Evolutionary conservation across 2,113 vertebrate species (phyloP), one percentile per base, ranked within the genome.

Genomic region (Potamarius usumacintae): DNA sequence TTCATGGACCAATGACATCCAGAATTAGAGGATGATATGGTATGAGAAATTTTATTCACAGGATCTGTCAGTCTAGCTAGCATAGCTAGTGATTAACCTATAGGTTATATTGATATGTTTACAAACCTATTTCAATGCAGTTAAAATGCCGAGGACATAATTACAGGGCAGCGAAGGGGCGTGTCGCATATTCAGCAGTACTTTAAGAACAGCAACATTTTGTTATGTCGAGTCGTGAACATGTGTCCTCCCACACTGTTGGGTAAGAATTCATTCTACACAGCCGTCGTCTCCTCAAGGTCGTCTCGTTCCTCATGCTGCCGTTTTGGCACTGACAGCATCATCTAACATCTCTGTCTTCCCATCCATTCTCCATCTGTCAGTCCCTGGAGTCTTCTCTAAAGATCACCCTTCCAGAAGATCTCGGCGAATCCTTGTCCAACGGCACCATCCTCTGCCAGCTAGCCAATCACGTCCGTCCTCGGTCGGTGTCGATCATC

Each of bases 381-480:
- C 25, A 97, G 96, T 93, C 93, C 67, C 92, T 97, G 5, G 97
- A 97, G 94, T 92, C 95, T 0, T 93, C 89, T 15, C 92, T 97
- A 86, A 96, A 96, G 91, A 77, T 93, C 71, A 89, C 92, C 5
- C 92, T 97, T 1, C 92, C 94, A 0, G 96, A 97, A 63, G 96
- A 97, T 82, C 92, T 97, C 52, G 94, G 94, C 0, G 96, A 97
- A 79, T 95, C 95, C 5, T 90, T 98, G 57, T 94, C 95, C 87
- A 96, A 96, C 0, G 97, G 97, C 60, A 96, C 96, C 10, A 34
- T 96, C 84, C 96, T 98, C 55, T 97, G 97, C 89, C 96, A 97
- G 92, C 94, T 98, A 91, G 96, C 93, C 85, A 98, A 98, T 88
- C 96, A 96, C 48, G 92, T 97, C 3, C 93, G 95, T 10, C 95